phyloP scores from a whole-genome alignment of 2,113 vertebrate species.

The Chionomys nivalis region DNA sequence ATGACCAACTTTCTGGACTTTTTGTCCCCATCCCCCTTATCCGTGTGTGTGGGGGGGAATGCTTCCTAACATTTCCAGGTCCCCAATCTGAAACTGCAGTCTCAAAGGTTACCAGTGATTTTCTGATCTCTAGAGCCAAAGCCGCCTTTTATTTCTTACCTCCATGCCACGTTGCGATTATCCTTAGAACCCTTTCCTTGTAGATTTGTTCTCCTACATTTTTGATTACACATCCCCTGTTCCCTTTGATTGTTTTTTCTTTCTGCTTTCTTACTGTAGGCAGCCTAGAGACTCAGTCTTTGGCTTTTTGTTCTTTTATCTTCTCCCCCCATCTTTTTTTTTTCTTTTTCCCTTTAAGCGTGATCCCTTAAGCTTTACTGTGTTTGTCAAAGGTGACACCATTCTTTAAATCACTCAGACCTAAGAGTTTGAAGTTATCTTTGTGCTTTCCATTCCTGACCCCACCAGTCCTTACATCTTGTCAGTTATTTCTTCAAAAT shows the following conservation, averaged over 20 bases:
- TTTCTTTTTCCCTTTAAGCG: constrained; percentile 47
- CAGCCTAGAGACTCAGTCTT: constrained; percentile 63
- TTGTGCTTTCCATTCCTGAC: constrained; percentile 60
- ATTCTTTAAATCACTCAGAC: constrained; percentile 67
- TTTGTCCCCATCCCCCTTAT: background rate
- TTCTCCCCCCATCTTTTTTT: constrained; percentile 28
- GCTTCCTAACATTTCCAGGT: background rate
- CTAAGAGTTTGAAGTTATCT: constrained; percentile 64
- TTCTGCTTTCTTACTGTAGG: constrained; percentile 55
- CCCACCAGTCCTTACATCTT: constrained; percentile 23
- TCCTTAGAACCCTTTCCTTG: constrained; percentile 63
- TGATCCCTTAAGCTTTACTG: constrained; percentile 48
- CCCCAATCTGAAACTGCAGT: background rate
- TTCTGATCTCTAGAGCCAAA: constrained; percentile 61
- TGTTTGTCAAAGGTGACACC: constrained; percentile 65
- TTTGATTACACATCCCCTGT: constrained; percentile 55
- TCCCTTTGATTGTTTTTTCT: constrained; percentile 64
- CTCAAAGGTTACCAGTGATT: constrained; percentile 59
- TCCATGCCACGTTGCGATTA: constrained; percentile 54
- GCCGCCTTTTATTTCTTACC: constrained; percentile 59
- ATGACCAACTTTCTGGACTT: background rate
- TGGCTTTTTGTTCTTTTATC: constrained; percentile 70
- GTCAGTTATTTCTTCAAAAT: constrained; percentile 58
- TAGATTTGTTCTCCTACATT: constrained; percentile 62
- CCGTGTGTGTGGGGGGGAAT: background rate